A percentile compares a stretch with the other conserved stretches of the same genome.
These are phyloP conservation scores for Drosophila busckii DNA, from an alignment of 1,140 invertebrate genomes.

Conservation along the genomic window DNA sequence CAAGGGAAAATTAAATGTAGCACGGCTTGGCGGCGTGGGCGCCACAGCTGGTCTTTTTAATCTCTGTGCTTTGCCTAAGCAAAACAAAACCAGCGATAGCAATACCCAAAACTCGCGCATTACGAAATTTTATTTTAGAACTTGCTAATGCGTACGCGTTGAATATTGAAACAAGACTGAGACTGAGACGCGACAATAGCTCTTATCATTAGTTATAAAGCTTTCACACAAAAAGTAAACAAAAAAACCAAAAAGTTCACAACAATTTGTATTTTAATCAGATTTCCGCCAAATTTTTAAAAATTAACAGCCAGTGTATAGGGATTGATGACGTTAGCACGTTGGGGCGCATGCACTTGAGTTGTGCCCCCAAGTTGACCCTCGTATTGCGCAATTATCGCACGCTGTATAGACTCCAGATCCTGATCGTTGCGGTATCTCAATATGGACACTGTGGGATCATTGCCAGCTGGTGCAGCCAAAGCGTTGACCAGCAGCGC, in stretches of 20 bases:
- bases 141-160: constrained; percentile 16
- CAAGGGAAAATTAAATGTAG: constrained; percentile 30
- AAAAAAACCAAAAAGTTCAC: constrained; percentile 22
- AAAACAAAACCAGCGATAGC: constrained; percentile 14
- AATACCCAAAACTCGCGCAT: constrained; percentile 20
- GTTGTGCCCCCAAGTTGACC: constrained; percentile 42
- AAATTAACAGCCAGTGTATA: constrained; percentile 35
- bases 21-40: not conserved
- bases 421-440: constrained; percentile 59
- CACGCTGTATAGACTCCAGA: constrained; percentile 44
- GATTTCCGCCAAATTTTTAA: constrained; percentile 38
- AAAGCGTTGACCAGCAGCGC: constrained; percentile 26
- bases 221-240: no score
- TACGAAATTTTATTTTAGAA: not conserved
- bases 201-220: no score
- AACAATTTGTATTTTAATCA: constrained; percentile 43
- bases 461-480: constrained; percentile 30
- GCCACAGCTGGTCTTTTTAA: not conserved
- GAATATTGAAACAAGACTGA: constrained; percentile 49
- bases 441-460: constrained; percentile 47
- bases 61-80: not conserved
- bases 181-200: constrained; percentile 15
- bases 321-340: constrained; percentile 45
- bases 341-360: constrained; percentile 43
- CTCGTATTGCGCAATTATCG: constrained; percentile 69